These are phyloP conservation scores for Ophioninae sp. DNA, from an alignment of 2,888 invertebrate genomes.

Conservation along the genomic window DNA sequence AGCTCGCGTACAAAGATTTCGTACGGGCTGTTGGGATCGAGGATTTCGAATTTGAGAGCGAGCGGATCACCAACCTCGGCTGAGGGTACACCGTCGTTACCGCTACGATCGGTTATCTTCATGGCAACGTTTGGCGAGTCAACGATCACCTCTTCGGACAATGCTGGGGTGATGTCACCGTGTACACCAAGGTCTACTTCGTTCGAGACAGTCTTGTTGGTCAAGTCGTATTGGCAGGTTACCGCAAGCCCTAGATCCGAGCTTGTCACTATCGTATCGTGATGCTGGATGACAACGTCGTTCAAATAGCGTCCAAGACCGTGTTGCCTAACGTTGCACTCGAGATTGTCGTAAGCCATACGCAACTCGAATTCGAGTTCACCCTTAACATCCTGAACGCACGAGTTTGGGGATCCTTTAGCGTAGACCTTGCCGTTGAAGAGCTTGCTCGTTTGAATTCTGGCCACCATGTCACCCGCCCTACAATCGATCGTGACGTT, in stretches of 20 bases:
- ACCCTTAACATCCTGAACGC: conserved; percentile 93
- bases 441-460: conserved; percentile 94
- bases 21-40: conserved; percentile 95
- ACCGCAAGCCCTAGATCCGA: conserved; percentile 96
- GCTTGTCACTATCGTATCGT: conserved; percentile 96
- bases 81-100: conserved; percentile 91
- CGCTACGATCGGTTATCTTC: conserved; percentile 93
- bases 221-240: conserved; percentile 96
- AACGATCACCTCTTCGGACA: conserved; percentile 95
- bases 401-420: conserved; percentile 96
- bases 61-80: conserved; percentile 96
- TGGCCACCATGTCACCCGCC: conserved; percentile 95
- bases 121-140: conserved; percentile 97
- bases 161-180: conserved; percentile 92
- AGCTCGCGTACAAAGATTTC: conserved; percentile 97
- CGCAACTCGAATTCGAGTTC: conserved; percentile 94
- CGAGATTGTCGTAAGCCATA: conserved; percentile 95
- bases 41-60: conserved; percentile 94
- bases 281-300: conserved; percentile 97
- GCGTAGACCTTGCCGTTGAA: conserved; percentile 98
- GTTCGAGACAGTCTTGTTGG: conserved; percentile 96
- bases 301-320: conserved; percentile 93
- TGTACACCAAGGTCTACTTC: conserved; percentile 94
- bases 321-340: conserved; percentile 95
- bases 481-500: conserved; percentile 96